Conservation (phyloP, 1,140 invertebrate genomes). For the Neodiprion fabricii region DNA sequence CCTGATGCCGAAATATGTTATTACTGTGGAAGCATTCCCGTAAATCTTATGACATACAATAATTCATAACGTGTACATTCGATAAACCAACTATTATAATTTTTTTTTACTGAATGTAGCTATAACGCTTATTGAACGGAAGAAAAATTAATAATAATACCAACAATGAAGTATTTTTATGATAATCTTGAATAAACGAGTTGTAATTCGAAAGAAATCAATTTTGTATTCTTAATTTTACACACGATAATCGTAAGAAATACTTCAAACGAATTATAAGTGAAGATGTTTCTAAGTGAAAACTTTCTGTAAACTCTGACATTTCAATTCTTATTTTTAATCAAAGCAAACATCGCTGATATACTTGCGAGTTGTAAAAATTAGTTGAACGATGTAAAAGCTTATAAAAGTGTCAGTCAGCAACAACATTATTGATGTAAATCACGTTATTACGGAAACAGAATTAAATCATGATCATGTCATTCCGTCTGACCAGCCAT, state of each 20-base stretch:
- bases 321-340: too few species aligned
- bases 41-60: not conserved
- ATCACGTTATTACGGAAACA: too few species aligned
- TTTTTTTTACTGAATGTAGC: not conserved
- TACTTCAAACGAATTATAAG: too few species aligned
- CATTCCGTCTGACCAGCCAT: not conserved
- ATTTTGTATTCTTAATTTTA: not conserved
- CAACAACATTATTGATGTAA: too few species aligned
- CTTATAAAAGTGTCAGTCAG: too few species aligned
- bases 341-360: too few species aligned
- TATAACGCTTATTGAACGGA: not conserved
- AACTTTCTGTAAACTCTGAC: too few species aligned
- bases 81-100: not conserved
- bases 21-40: not conserved
- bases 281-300: too few species aligned
- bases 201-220: not conserved
- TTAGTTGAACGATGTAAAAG: too few species aligned
- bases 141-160: not conserved
- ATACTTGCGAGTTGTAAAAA: too few species aligned
- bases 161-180: not conserved
- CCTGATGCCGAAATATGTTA: not conserved
- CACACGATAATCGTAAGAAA: too few species aligned
- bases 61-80: not conserved
- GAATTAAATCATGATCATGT: not conserved
- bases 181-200: constrained; percentile 4